These are phyloP conservation scores for Trididemnum clinides DNA, from an alignment of 23 tunicate species.

Conservation along the genomic window DNA sequence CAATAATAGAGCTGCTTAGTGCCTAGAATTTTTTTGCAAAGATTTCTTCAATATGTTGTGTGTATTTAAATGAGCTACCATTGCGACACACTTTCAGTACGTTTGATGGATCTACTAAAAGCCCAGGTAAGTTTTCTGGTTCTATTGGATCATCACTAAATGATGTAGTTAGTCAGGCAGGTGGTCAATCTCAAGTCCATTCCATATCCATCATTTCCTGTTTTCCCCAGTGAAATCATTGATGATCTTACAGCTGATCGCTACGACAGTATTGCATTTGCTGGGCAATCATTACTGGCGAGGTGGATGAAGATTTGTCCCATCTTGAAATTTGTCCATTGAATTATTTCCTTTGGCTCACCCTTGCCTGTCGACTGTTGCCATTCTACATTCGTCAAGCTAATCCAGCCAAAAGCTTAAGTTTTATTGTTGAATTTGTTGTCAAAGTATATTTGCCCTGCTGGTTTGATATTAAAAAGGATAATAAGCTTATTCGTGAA, in stretches of 20 bases:
- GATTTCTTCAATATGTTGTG: slow-evolving; percentile 26
- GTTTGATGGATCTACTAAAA: slow-evolving; percentile 26
- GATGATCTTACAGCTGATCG: slow-evolving; percentile 31
- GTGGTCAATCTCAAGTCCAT: slow-evolving; percentile 22
- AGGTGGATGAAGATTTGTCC: slow-evolving; percentile 17
- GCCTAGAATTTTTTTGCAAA: not conserved
- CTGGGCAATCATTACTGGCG: slow-evolving; percentile 16
- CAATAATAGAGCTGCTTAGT: not conserved
- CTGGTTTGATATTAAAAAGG: slow-evolving; percentile 24
- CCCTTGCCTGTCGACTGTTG: slow-evolving; percentile 29
- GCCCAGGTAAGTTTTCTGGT: slow-evolving; percentile 31
- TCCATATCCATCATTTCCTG: slow-evolving; percentile 23
- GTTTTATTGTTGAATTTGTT: slow-evolving; percentile 8
- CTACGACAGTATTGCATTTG: slow-evolving; percentile 27
- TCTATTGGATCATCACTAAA: slow-evolving; percentile 10
- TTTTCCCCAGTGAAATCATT: slow-evolving; percentile 2
- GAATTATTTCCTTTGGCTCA: slow-evolving; percentile 17
- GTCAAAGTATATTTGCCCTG: not conserved
- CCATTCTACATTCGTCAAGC: slow-evolving; percentile 3
- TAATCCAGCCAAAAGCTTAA: slow-evolving; percentile 12
- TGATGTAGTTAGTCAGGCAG: slow-evolving; percentile 22
- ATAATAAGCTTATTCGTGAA: not conserved
- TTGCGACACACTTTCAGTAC: slow-evolving; percentile 12
- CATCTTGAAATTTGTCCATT: slow-evolving; percentile 23
- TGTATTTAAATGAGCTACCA: slow-evolving; percentile 27